Conservation (phyloP, 2,797 vertebrate genomes). For the Harpagifer antarcticus region DNA sequence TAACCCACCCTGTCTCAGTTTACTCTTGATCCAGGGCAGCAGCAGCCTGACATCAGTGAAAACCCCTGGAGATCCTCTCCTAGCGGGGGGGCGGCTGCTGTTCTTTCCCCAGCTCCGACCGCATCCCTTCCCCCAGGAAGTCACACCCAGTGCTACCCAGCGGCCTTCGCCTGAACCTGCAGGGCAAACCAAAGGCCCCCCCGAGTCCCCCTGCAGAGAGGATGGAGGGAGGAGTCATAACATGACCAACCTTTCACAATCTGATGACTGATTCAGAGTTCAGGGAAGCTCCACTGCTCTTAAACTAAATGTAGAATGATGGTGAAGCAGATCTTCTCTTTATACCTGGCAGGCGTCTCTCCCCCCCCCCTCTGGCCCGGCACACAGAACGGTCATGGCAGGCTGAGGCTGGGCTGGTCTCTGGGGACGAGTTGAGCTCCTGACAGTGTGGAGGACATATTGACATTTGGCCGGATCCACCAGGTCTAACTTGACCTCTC, state of each 20-base stretch:
- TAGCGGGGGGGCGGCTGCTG: constrained; percentile 56
- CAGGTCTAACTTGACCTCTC: constrained; percentile 87
- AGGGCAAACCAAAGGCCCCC: constrained; percentile 89
- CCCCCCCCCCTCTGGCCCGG: constrained; percentile 89
- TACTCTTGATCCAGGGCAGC: constrained; percentile 87
- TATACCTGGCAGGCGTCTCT: constrained; percentile 91
- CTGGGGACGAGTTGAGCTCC: constrained; percentile 50
- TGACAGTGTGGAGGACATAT: constrained; percentile 79
- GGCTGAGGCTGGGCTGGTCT: constrained; percentile 7
- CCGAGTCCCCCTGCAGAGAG: constrained; percentile 89
- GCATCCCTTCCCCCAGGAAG: constrained; percentile 93
- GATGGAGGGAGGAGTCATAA: neutral
- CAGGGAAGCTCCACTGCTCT: neutral
- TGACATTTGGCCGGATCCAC: constrained; percentile 83
- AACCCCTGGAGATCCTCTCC: constrained; percentile 89
- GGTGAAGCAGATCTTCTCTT: neutral
- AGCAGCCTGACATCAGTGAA: constrained; percentile 88
- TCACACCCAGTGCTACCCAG: constrained; percentile 88
- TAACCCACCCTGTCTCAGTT: constrained; percentile 78
- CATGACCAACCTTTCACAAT: neutral
- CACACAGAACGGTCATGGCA: constrained; percentile 86
- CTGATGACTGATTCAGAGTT: neutral
- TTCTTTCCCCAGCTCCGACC: constrained; percentile 89
- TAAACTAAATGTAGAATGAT: neutral
- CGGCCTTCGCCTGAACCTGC: constrained; percentile 68